Conservation (phyloP, 2,888 invertebrate species). For the Ormyrus nitidulus region DNA sequence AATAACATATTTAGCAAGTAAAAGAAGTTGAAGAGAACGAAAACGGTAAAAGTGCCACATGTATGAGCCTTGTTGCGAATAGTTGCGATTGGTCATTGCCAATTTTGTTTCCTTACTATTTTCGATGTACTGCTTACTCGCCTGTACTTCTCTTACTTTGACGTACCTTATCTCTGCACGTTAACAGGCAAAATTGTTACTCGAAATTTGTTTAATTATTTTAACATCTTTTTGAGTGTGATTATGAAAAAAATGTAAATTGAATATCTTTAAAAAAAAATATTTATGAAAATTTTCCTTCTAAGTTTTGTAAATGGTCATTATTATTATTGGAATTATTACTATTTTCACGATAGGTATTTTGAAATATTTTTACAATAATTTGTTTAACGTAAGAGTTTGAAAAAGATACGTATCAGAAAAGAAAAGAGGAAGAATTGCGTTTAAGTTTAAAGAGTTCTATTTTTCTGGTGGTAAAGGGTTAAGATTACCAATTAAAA, state of each 20-base stretch:
- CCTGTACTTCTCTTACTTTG: slow-evolving; percentile 30
- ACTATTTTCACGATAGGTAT: too few species aligned
- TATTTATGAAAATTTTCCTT: background rate
- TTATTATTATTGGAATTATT: too few species aligned
- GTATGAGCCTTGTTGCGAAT: background rate
- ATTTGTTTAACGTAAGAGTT: slow-evolving; percentile 26
- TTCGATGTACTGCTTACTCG: slow-evolving; percentile 22
- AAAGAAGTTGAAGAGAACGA: background rate
- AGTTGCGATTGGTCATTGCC: slow-evolving; percentile 37
- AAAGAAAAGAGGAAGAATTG: slow-evolving; percentile 59
- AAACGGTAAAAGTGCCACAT: background rate
- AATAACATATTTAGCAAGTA: background rate
- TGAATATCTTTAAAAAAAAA: too few species aligned
- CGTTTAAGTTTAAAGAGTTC: slow-evolving; percentile 74
- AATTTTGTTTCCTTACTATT: slow-evolving; percentile 46
- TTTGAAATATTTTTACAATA: background rate
- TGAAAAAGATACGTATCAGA: background rate
- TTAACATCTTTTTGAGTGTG: background rate
- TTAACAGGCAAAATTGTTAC: slow-evolving; percentile 22
- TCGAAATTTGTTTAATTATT: background rate
- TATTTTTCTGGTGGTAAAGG: slow-evolving; percentile 70
- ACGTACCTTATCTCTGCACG: background rate
- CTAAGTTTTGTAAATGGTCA: too few species aligned
- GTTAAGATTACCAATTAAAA: slow-evolving; percentile 58
- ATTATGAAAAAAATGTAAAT: background rate